A percentile compares a stretch with the other conserved stretches of the same genome.
These are phyloP conservation scores for Cosmopolites sordidus DNA, from an alignment of 2,888 invertebrate genomes.

Conservation along the genomic window DNA sequence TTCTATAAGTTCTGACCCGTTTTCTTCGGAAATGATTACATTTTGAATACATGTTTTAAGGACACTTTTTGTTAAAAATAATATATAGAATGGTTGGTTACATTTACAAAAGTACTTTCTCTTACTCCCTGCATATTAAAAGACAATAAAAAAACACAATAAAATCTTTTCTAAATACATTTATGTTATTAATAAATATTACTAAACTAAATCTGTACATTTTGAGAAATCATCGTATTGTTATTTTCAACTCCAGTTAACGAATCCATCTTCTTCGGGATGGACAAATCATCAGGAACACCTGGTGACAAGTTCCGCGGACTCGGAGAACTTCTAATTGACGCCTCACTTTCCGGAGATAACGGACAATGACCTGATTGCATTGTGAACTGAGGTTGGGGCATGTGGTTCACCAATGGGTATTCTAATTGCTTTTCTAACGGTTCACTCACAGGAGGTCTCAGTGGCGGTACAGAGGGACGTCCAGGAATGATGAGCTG, in stretches of 20 bases:
- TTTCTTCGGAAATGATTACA: no score
- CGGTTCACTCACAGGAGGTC: conserved; percentile 28
- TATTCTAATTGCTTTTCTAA: conserved; percentile 35
- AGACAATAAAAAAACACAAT: no score
- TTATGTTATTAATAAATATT: neutral
- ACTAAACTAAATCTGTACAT: conserved; percentile 4
- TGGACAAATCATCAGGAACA: conserved; percentile 44
- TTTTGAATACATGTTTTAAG: no score
- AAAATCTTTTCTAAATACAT: neutral
- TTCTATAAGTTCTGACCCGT: no score
- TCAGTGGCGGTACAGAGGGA: conserved; percentile 12
- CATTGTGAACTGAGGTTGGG: neutral
- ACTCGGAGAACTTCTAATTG: conserved; percentile 37
- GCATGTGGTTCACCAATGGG: conserved; percentile 32
- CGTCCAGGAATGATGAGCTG: conserved; percentile 45
- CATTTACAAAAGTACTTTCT: no score
- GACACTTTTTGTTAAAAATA: no score
- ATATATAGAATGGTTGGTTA: no score
- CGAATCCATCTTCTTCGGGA: conserved; percentile 31
- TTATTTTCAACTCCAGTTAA: neutral
- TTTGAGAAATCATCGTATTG: conserved; percentile 4
- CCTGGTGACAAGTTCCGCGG: conserved; percentile 43
- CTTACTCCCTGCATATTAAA: no score
- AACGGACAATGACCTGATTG: conserved; percentile 38
- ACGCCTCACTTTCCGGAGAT: conserved; percentile 41